Evolutionary conservation across 2,113 vertebrate species (phyloP).

Genomic region (Grammomys dolichurus): DNA sequence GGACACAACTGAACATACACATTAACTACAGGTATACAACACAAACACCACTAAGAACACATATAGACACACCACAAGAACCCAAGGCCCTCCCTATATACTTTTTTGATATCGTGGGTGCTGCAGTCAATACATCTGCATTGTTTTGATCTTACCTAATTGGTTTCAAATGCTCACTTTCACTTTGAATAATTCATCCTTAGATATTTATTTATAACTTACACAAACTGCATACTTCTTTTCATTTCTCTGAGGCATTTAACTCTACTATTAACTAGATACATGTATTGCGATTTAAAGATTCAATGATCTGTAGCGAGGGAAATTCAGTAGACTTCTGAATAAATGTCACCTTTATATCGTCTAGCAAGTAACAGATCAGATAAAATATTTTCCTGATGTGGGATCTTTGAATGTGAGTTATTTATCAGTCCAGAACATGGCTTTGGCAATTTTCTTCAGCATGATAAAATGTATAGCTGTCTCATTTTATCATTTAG

Average conservation of each 20-base stretch:
- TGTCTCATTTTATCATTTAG: slow-evolving; percentile 11
- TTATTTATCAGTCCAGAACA: background rate
- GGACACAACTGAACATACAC: background rate
- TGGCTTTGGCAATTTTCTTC: background rate
- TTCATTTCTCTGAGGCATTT: background rate
- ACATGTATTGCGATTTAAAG: background rate
- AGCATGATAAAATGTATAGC: background rate
- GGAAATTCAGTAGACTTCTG: slow-evolving; percentile 8
- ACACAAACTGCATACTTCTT: background rate
- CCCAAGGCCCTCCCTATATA: too few relatives aligned
- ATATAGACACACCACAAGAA: background rate
- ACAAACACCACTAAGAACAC: background rate
- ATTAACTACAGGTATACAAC: background rate
- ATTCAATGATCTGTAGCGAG: background rate
- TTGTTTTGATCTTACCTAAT: background rate
- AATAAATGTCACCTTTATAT: slow-evolving; percentile 22
- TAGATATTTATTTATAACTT: background rate
- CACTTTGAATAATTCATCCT: background rate
- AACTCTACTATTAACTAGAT: background rate
- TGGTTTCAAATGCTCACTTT: background rate
- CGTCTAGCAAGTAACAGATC: background rate
- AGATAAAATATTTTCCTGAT: background rate
- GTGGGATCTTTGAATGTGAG: background rate
- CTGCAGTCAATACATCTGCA: background rate
- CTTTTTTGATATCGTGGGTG: background rate